Base-by-base conservation (phyloP, 2,888 invertebrate species). In the Phasia obesa region DNA sequence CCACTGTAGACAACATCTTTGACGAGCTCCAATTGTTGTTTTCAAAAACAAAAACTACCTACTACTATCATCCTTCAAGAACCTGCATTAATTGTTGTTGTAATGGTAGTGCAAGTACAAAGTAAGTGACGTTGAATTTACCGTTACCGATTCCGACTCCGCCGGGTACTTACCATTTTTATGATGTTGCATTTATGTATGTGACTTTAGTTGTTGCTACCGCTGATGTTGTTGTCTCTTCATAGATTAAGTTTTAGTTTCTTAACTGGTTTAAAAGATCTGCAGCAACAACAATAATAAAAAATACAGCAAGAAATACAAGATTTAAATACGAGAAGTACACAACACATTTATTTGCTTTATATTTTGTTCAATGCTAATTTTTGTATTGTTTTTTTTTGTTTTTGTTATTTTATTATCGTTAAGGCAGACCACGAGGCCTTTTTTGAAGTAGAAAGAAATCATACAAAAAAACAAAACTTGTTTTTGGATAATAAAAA, bases 121-220 rank as follows among this genome's bases (percentile, higher is more conserved):
- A 59, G 35, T 62, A 81, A 75, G 17, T 65, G 64, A 70, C 59
- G 67, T 73, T 67, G 25, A 23, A 60, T 69, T 73, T 79, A 83
- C 83, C 83, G 83, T 83, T 83, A 83, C 55, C 70, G 21, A 83
- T 83, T 76, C 79, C 75, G 75, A n/a, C n/a, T n/a, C n/a, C n/a
- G n/a, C n/a, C n/a, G 75, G 83, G 71, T 83, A 84, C 81, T 81
- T 74, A 81, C 84, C 80, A 81, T 81, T 77, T 81, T 81, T 71
- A 67, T 69, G 53, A 25, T 76, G 65, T 70, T 65, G 51, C 53
- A 38, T 42, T 55, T 47, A 53, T 44, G 15, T 21, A 42, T n/a
- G n/a, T n/a, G n/a, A n/a, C n/a, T n/a, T n/a, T n/a, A 31, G 69
- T 23, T 60, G 51, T 53, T 70, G 64, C 35, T 47, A 21, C 21